Base-by-base conservation (phyloP, 2,797 vertebrate species). In the Pangasius macronema region DNA sequence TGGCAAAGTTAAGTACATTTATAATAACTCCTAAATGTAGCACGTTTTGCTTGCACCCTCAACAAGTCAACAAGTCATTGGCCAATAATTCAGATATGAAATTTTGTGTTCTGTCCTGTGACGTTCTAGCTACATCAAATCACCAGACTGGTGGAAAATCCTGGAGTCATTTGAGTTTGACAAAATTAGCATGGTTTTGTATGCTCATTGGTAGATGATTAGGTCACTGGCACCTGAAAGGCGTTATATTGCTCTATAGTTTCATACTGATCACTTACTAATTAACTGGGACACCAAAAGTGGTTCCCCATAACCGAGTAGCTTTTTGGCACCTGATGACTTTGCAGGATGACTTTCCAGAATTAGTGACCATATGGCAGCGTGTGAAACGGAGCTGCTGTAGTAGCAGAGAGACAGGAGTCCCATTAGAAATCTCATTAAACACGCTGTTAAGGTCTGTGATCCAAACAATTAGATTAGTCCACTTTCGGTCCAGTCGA, bases 361-460 rank as follows among this genome's bases (percentile, higher is more conserved):
- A 81, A 39, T 27, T 55, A 42, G 63, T 39, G 53, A 61, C 55
- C 84, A 82, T 73, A 88, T 80, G 84, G 77, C 33, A 55, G 75
- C 1, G 57, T 86, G 81, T 59, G 57, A 87, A 85, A 85, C 27
- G 72, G 73, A 33, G 18, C 65, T 59, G 80, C 51, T 75, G 53
- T 36, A n/a, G 65, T 51, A 82, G 83, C 36, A 33, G 85, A 51
- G 49, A 82, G 76, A 87, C 51, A 80, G 51, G 3, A 30, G 59
- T 61, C 59, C 72, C 51, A 82, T 86, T 80, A 75, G 73, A 73
- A 88, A 91, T 84, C 81, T 82, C 72, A 83, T 88, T 87, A 87
- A 88, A 76, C 11, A 42, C 65, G 83, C 67, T 42, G 36, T 42
- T 79, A 76, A 75, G 83, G 87, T 86, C 85, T 82, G 57, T 42